Percentiles rank a stretch among this genome's conserved stretches.
Conservation (phyloP, 2,797 vertebrate species). For the Echiichthys vipera region DNA sequence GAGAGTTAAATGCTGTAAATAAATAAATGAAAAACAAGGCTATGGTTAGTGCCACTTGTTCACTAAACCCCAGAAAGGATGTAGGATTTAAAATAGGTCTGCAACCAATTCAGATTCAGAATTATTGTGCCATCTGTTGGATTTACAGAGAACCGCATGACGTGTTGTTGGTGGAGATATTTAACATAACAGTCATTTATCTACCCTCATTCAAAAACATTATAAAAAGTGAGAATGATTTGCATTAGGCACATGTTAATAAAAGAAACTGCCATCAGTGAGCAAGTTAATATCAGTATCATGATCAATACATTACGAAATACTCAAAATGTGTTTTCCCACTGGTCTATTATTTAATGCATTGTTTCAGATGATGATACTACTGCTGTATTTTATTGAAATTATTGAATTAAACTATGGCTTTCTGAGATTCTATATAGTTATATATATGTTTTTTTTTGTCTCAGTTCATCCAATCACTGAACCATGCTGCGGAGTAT, state of each 20-base stretch:
- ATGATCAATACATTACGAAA: too few relatives aligned
- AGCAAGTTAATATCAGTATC: background rate
- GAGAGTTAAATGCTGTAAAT: background rate
- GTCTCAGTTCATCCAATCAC: background rate
- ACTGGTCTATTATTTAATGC: background rate
- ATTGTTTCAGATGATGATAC: background rate
- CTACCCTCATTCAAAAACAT: background rate
- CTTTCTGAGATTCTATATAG: background rate
- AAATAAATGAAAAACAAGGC: too few relatives aligned
- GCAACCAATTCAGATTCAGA: background rate
- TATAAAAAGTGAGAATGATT: background rate
- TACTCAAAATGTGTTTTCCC: background rate
- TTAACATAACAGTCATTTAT: background rate
- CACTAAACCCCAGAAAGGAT: background rate
- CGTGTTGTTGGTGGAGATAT: background rate
- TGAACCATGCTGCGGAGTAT: background rate
- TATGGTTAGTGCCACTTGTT: background rate
- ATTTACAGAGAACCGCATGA: constrained; percentile 40
- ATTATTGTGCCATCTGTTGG: constrained; percentile 72
- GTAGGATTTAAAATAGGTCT: background rate
- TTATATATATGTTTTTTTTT: background rate
- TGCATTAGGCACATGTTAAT: background rate
- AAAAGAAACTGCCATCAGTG: background rate
- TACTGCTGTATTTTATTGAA: background rate
- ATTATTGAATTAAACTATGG: background rate